These are phyloP conservation scores for Dioctria linearis DNA, from an alignment of 2,888 invertebrate genomes.

Conservation along the genomic window DNA sequence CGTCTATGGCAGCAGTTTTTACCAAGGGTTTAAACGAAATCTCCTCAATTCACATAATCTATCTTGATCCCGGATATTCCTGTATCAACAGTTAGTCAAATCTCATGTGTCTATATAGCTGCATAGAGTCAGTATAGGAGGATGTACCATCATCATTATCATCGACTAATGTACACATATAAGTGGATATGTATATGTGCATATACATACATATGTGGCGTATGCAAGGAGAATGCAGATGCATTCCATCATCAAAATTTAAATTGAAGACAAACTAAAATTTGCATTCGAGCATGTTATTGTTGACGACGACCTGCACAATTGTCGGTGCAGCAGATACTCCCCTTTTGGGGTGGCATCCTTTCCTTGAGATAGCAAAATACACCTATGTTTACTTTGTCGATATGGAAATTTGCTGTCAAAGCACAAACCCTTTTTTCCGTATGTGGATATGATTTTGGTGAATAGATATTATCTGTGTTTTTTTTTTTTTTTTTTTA, in stretches of 20 bases:
- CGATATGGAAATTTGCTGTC: not conserved
- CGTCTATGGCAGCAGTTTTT: constrained; percentile 18
- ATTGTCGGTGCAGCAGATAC: constrained; percentile 4
- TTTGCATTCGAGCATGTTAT: constrained; percentile 45
- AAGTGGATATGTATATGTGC: not conserved
- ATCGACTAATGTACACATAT: not conserved
- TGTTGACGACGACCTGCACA: constrained; percentile 25
- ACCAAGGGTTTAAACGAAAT: not conserved
- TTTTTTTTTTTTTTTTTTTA: too few relatives aligned
- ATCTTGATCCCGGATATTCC: not conserved
- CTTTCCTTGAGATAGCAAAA: not conserved
- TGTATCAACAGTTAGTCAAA: constrained; percentile 13
- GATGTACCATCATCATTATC: not conserved
- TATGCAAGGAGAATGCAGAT: constrained; percentile 23
- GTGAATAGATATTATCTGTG: too few relatives aligned
- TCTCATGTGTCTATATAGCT: too few relatives aligned
- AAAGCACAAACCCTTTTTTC: not conserved
- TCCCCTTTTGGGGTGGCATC: not conserved
- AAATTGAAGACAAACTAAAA: constrained; percentile 45
- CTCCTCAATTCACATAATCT: not conserved
- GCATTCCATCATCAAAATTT: constrained; percentile 40
- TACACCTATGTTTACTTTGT: not conserved
- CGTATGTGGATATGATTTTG: too few relatives aligned
- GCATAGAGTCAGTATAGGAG: too few relatives aligned
- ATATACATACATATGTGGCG: not conserved